Base-by-base conservation (phyloP, 1,140 invertebrate genomes). In the Monochamus saltuarius region DNA sequence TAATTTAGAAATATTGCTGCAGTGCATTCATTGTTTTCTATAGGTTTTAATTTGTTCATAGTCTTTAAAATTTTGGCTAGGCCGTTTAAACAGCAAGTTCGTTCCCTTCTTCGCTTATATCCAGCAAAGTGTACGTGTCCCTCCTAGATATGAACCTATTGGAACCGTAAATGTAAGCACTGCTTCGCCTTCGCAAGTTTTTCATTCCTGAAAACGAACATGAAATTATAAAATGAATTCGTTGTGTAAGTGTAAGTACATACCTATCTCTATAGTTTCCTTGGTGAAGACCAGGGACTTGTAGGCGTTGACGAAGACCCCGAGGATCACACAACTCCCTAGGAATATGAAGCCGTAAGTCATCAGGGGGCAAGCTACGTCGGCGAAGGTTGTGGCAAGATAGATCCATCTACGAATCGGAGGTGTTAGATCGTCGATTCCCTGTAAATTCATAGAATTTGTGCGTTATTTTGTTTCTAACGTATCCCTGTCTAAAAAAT, bases 401-500 rank as follows among this genome's bases (percentile, higher is more conserved):
- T 88, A 93, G 1, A 91, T 81, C 87, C 87, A 90, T 17, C 87
- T 80, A 65, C 84, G 82, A 29, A 92, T 91, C 14, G 85, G 73
- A 0, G 88, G 87, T 1, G 89, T 85, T 1, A 94, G 66, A 53
- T 91, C 89, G 13, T 88, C 86, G n/a, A 93, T 84, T 42, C 92
- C 92, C 84, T 90, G 74, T 13, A 75, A 76, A 36, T 37, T 7
- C 2, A 29, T 29, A 29, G 22, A 29, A 29, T 29, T 29, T 6
- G 9, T 47, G 2, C 9, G 13, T 47, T 16, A 2, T 47, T 17
- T 17, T 22, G n/a, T n/a, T n/a, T n/a, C n/a, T n/a, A n/a, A n/a
- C n/a, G n/a, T n/a, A n/a, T n/a, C n/a, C n/a, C n/a, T n/a, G n/a
- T n/a, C n/a, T n/a, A n/a, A n/a, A n/a, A n/a, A n/a, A n/a, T n/a